Evolutionary conservation across 2,797 vertebrate species (phyloP).

Genomic region (Sebastes steindachneri): DNA sequence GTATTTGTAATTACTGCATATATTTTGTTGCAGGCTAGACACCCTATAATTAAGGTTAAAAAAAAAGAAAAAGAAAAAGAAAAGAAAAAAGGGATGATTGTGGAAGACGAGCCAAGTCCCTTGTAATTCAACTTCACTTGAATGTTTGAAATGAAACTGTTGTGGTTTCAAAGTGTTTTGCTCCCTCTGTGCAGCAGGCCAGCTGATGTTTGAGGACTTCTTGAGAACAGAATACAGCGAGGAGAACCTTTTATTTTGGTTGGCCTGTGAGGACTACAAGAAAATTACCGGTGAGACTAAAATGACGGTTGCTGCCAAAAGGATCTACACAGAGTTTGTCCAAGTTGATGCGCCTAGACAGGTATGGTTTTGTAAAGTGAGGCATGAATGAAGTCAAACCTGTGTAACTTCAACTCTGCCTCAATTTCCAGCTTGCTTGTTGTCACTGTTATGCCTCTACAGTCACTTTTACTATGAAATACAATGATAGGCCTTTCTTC

Average conservation of each 20-base stretch:
- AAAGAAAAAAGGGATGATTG: neutral
- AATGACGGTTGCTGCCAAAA: conserved; percentile 79
- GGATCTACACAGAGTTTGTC: conserved; percentile 88
- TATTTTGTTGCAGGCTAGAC: neutral
- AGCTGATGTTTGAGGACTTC: conserved; percentile 86
- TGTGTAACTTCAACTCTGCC: conserved; percentile 21
- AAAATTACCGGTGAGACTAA: conserved; percentile 78
- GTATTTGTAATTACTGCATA: neutral
- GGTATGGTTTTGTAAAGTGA: conserved; percentile 67
- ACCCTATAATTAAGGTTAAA: conserved; percentile 21
- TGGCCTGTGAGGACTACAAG: conserved; percentile 89
- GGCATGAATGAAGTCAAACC: conserved; percentile 14
- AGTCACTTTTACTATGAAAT: conserved; percentile 4
- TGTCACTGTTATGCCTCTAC: neutral
- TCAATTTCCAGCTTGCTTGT: neutral
- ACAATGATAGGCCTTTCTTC: neutral
- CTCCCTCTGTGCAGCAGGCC: conserved; percentile 76
- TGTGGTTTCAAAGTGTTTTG: neutral
- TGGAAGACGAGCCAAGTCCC: neutral
- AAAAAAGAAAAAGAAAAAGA: conserved; percentile 19
- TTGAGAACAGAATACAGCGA: conserved; percentile 90
- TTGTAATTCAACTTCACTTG: neutral
- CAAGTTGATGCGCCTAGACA: conserved; percentile 85
- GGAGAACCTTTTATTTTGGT: conserved; percentile 91
- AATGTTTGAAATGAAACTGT: conserved; percentile 5